These are phyloP conservation scores for Aphidius colemani DNA, from an alignment of 2,888 invertebrate genomes.

Conservation along the genomic window DNA sequence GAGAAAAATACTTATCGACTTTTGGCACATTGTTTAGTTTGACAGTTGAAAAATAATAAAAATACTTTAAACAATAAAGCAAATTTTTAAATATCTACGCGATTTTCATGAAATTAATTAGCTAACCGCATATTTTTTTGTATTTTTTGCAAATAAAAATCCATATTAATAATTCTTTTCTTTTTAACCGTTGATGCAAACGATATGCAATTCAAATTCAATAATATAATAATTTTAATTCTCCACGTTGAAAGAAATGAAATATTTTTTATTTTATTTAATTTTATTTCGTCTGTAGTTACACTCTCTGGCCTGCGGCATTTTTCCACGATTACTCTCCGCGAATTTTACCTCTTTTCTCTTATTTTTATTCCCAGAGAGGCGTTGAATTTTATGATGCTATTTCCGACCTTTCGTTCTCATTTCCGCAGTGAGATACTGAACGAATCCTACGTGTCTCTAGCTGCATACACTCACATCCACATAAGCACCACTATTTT, in stretches of 20 bases:
- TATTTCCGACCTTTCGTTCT: slow-evolving; percentile 31
- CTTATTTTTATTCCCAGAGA: slow-evolving; percentile 27
- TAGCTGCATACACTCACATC: neutral
- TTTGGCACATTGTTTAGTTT: slow-evolving; percentile 8
- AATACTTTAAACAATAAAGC: neutral
- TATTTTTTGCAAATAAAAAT: no score
- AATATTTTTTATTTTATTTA: slow-evolving; percentile 1
- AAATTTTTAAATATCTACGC: neutral
- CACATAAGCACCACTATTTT: neutral
- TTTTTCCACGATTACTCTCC: slow-evolving; percentile 25
- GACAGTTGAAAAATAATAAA: slow-evolving; percentile 25
- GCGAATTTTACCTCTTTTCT: slow-evolving; percentile 11
- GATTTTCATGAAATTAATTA: no score
- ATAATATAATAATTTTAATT: no score
- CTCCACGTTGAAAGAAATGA: neutral
- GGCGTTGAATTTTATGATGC: slow-evolving; percentile 30
- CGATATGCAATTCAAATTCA: no score
- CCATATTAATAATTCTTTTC: no score
- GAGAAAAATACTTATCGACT: slow-evolving; percentile 35
- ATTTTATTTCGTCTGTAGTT: slow-evolving; percentile 13
- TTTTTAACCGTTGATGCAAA: no score
- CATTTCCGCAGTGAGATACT: slow-evolving; percentile 29
- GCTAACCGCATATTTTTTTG: no score
- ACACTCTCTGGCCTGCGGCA: slow-evolving; percentile 20
- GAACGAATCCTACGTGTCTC: slow-evolving; percentile 25